Conservation (phyloP, 2,797 vertebrate species). For the Bovichtus variegatus region DNA sequence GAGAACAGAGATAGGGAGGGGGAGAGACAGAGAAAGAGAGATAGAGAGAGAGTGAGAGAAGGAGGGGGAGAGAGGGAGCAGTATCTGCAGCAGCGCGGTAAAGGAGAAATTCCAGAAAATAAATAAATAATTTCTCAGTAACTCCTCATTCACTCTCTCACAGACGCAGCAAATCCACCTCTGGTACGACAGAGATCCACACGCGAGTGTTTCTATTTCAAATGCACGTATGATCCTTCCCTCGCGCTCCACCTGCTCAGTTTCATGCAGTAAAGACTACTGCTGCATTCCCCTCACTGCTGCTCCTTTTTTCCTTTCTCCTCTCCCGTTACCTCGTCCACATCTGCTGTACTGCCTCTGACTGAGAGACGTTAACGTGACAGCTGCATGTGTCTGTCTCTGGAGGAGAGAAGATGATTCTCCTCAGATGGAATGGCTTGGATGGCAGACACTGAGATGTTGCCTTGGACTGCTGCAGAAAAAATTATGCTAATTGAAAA, state of each 20-base stretch:
- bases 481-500: constrained; percentile 78
- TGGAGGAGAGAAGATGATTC: constrained; percentile 64
- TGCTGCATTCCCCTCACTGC: constrained; percentile 79
- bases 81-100: constrained; percentile 85
- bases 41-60: constrained; percentile 39
- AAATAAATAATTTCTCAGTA: constrained; percentile 83
- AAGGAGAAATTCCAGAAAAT: constrained; percentile 82
- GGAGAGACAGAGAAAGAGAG: constrained; percentile 2
- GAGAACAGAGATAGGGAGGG: constrained; percentile 59
- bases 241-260: constrained; percentile 77
- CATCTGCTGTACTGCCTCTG: constrained; percentile 56
- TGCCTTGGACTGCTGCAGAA: constrained; percentile 68
- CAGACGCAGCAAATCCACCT: constrained; percentile 66
- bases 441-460: constrained; percentile 58
- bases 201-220: constrained; percentile 66
- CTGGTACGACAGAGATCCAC: constrained; percentile 57
- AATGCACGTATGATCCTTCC: constrained; percentile 58
- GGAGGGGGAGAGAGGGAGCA: constrained; percentile 59
- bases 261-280: constrained; percentile 75
- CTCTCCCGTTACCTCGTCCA: constrained; percentile 64
- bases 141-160: constrained; percentile 69
- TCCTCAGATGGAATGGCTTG: constrained; percentile 59
- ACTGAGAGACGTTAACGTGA: constrained; percentile 66
- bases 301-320: constrained; percentile 50
- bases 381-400: constrained; percentile 53